These are phyloP conservation scores for Dipodomys spectabilis DNA, from an alignment of 2,113 vertebrate species.

Conservation along the genomic window DNA sequence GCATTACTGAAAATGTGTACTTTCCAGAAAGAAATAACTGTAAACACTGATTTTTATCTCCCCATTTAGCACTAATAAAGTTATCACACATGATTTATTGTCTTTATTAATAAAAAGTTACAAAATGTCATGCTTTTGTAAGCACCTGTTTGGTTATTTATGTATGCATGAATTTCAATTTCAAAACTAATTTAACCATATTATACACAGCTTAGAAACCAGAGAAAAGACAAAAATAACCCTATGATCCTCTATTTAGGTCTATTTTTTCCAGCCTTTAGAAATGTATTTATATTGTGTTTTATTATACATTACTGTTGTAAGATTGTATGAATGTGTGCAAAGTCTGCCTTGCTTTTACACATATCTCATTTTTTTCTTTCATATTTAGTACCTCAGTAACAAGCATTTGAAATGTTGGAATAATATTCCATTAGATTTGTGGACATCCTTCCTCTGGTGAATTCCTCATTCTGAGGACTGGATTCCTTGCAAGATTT, in stretches of 20 bases:
- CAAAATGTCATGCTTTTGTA: slow-evolving; percentile 48
- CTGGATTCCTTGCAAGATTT: not conserved
- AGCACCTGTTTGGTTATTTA: slow-evolving; percentile 49
- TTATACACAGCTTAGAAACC: slow-evolving; percentile 43
- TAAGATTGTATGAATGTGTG: not conserved
- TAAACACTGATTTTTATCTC: slow-evolving; percentile 54
- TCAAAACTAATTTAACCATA: slow-evolving; percentile 61
- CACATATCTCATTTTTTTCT: not conserved
- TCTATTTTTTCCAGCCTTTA: not conserved
- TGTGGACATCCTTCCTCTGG: not conserved
- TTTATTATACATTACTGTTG: not conserved
- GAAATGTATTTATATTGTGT: not conserved
- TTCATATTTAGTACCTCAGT: not conserved
- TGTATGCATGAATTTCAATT: slow-evolving; percentile 53
- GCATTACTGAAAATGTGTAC: fast-evolving
- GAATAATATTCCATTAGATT: not conserved
- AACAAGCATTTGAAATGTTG: slow-evolving; percentile 16
- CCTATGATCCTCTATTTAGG: not conserved
- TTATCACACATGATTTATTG: slow-evolving; percentile 66
- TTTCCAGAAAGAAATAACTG: not conserved
- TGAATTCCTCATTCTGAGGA: not conserved
- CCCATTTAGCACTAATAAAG: slow-evolving; percentile 63
- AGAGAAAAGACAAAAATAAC: not conserved
- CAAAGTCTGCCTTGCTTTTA: not conserved
- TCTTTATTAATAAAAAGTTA: slow-evolving; percentile 69